Percentiles rank a stretch among this genome's conserved stretches.
Evolutionary conservation across 2,888 invertebrate species (phyloP).

Genomic region (Mythimna albipuncta): DNA sequence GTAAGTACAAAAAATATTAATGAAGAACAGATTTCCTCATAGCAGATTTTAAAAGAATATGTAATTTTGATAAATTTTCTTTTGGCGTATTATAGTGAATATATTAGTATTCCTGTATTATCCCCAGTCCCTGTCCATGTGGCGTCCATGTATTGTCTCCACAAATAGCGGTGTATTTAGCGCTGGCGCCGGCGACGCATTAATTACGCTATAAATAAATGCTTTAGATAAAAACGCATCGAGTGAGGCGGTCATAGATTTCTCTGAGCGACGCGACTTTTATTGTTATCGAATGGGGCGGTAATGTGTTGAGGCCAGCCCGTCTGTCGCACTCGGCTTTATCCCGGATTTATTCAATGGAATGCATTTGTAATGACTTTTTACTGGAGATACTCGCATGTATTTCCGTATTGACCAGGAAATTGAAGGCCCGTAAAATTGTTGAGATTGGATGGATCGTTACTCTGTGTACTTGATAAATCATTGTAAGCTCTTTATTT

Average conservation of each 20-base stretch:
- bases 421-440: constrained; percentile 12
- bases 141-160: constrained; percentile 62
- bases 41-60: too few species aligned
- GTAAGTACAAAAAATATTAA: not conserved
- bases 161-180: constrained; percentile 72
- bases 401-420: constrained; percentile 21
- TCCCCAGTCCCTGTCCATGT: constrained; percentile 18
- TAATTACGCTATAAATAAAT: constrained; percentile 78
- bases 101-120: not conserved
- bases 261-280: constrained; percentile 50
- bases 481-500: not conserved
- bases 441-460: not conserved
- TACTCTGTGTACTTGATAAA: constrained; percentile 7
- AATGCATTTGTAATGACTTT: constrained; percentile 49
- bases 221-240: constrained; percentile 65
- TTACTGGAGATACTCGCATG: constrained; percentile 23
- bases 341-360: constrained; percentile 42
- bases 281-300: constrained; percentile 63
- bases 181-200: constrained; percentile 75
- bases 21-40: not conserved
- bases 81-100: not conserved
- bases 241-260: constrained; percentile 57
- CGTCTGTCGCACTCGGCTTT: constrained; percentile 45
- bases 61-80: not conserved
- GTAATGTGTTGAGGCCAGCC: constrained; percentile 49